These are phyloP conservation scores for Astreopora myriophthalma DNA, from an alignment of 64 coral and sea anemone species.

Conservation along the genomic window DNA sequence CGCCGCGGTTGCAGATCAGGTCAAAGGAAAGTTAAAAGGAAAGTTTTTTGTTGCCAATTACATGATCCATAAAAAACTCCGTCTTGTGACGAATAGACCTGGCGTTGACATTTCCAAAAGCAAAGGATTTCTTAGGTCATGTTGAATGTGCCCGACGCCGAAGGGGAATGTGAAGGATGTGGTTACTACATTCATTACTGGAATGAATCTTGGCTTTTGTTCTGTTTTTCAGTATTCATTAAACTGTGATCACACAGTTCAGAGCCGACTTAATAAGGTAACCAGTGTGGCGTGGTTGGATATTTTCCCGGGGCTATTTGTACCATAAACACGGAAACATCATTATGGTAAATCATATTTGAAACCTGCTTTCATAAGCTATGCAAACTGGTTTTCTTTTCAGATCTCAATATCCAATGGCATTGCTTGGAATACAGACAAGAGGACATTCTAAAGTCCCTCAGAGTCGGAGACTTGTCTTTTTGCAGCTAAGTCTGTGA, in stretches of 20 bases:
- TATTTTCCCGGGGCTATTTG: too few relatives aligned
- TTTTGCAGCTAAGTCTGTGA: too few relatives aligned
- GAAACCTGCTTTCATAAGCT: too few relatives aligned
- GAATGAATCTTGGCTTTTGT: background rate
- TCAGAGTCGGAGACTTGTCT: too few relatives aligned
- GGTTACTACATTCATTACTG: too few relatives aligned
- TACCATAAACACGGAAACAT: too few relatives aligned
- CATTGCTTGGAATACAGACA: conserved; percentile 68
- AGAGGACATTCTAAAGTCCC: conserved; percentile 66
- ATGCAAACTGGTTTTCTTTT: background rate
- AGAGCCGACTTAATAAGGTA: conserved; percentile 28
- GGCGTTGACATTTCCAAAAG: conserved; percentile 8
- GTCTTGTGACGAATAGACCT: background rate
- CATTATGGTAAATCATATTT: too few relatives aligned
- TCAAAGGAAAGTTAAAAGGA: too few relatives aligned
- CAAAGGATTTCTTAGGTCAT: background rate
- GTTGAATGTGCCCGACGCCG: background rate
- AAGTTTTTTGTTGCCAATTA: background rate
- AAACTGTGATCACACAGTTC: conserved; percentile 22
- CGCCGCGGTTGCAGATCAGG: too few relatives aligned
- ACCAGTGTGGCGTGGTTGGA: background rate
- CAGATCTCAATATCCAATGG: conserved; percentile 76
- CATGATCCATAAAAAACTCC: background rate
- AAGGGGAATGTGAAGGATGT: too few relatives aligned
- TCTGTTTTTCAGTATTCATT: conserved; percentile 36